Conservation (phyloP, 1,140 invertebrate genomes). For the Zeugodacus cucurbitae region DNA sequence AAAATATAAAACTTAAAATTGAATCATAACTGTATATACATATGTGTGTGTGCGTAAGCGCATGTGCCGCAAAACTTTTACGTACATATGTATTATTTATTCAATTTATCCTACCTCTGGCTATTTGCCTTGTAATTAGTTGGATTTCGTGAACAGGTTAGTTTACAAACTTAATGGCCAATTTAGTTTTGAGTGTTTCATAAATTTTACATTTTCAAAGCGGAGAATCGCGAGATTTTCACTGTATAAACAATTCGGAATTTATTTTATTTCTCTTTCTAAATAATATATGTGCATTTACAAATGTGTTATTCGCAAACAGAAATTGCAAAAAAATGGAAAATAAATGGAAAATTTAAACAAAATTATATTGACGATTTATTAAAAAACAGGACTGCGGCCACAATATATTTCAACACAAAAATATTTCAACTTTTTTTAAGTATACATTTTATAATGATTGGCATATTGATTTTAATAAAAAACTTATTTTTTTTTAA, state of each 20-base stretch:
- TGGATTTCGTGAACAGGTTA: neutral
- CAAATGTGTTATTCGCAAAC: too few relatives aligned
- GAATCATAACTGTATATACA: neutral
- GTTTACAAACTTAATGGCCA: slow-evolving; percentile 5
- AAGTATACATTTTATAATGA: too few relatives aligned
- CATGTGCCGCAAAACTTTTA: neutral
- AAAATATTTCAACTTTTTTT: too few relatives aligned
- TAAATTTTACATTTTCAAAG: neutral
- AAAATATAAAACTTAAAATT: neutral
- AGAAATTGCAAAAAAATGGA: too few relatives aligned
- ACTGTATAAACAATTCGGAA: neutral
- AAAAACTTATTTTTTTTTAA: too few relatives aligned
- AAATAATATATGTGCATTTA: neutral
- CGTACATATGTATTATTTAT: neutral
- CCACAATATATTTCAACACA: too few relatives aligned
- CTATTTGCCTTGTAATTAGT: slow-evolving; percentile 18
- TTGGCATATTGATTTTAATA: too few relatives aligned
- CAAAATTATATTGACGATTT: too few relatives aligned
- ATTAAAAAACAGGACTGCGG: too few relatives aligned
- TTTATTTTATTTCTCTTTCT: neutral
- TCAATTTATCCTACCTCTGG: slow-evolving; percentile 17
- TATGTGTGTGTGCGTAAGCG: neutral
- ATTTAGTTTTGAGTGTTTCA: neutral
- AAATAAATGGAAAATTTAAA: too few relatives aligned
- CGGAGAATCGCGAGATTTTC: neutral